These are phyloP conservation scores for Eidolon dupreanum DNA, from an alignment of 2,797 vertebrate species.

Conservation along the genomic window DNA sequence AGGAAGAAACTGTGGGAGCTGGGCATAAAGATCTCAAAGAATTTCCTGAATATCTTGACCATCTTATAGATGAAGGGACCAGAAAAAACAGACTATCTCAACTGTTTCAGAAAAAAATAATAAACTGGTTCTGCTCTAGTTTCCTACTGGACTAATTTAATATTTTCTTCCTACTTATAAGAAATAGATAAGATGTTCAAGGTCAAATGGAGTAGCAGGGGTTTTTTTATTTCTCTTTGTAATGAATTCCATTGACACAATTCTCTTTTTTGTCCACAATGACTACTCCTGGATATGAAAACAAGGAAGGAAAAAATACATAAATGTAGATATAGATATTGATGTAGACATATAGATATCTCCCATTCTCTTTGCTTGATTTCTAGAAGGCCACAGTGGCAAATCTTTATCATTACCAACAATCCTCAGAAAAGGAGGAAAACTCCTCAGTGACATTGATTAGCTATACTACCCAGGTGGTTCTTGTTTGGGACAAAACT, in stretches of 20 bases:
- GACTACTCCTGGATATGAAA: background rate
- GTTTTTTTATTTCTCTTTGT: conserved; percentile 34
- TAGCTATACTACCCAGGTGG: background rate
- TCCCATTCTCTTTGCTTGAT: background rate
- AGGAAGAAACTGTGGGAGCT: background rate
- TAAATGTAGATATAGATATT: background rate
- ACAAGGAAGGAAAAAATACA: background rate
- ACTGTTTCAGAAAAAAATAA: conserved; percentile 19
- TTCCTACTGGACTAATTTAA: background rate
- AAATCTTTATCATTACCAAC: background rate
- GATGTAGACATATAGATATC: background rate
- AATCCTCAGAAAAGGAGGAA: background rate
- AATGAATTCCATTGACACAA: background rate
- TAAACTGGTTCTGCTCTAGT: background rate
- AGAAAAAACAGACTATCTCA: background rate
- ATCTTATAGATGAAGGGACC: background rate
- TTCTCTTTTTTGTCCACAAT: conserved; percentile 28
- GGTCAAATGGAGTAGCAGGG: background rate
- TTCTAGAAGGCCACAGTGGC: background rate
- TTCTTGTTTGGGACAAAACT: background rate
- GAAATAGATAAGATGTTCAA: conserved; percentile 5
- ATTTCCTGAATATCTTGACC: background rate
- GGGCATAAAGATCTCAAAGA: background rate
- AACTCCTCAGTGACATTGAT: background rate
- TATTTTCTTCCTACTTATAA: background rate